These are phyloP conservation scores for Sminthurides aquaticus DNA, from an alignment of 2,888 invertebrate genomes.

Conservation along the genomic window DNA sequence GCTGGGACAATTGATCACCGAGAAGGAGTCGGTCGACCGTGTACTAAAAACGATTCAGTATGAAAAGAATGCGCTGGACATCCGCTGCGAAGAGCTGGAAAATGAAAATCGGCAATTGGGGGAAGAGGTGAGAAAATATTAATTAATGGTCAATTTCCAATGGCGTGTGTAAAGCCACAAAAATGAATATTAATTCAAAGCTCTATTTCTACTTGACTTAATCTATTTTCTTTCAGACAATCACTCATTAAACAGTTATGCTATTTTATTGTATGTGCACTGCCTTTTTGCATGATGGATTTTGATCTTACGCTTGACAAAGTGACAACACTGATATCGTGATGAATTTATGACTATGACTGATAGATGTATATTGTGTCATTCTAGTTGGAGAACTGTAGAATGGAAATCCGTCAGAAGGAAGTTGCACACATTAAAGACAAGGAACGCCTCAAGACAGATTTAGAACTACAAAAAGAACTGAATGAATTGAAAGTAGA, in stretches of 20 bases:
- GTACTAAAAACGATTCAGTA: conserved; percentile 24
- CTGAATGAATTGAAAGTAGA: conserved; percentile 30
- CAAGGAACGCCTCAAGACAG: conserved; percentile 27
- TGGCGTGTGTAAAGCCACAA: conserved; percentile 15
- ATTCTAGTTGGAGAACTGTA: conserved; percentile 28
- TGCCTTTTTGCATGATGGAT: too few species aligned
- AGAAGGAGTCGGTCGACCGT: conserved; percentile 29
- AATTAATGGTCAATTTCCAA: not conserved
- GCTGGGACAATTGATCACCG: conserved; percentile 20
- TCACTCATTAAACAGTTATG: too few species aligned
- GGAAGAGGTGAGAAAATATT: conserved; percentile 28
- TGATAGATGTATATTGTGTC: not conserved
- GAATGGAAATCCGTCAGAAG: conserved; percentile 32
- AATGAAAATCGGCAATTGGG: conserved; percentile 24
- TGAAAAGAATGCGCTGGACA: conserved; percentile 32
- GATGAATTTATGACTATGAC: not conserved
- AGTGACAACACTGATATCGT: not conserved
- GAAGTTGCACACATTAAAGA: conserved; percentile 34
- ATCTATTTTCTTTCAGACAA: not conserved
- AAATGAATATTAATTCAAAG: not conserved
- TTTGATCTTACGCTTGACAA: not conserved
- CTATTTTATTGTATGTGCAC: too few species aligned
- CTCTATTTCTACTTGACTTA: too few species aligned
- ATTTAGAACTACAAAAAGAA: conserved; percentile 37
- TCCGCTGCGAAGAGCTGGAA: conserved; percentile 26